A percentile compares a stretch with the other conserved stretches of the same genome.
Conservation (phyloP, 2,888 invertebrate species). For the Lasioglossum malachurum region DNA sequence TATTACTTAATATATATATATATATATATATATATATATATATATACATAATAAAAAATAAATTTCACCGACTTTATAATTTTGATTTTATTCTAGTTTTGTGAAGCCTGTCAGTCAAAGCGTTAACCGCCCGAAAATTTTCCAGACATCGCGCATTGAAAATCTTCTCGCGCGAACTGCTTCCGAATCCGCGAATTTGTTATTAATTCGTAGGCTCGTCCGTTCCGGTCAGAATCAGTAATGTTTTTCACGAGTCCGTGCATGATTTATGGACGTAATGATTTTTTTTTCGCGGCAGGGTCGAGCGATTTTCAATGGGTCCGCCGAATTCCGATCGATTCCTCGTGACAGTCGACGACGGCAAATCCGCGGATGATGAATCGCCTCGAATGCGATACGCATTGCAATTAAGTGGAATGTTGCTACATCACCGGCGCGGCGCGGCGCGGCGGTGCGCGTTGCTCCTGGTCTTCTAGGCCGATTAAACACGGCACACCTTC, state of each 20-base stretch:
- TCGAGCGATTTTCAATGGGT: background rate
- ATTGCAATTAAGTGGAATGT: slow-evolving; percentile 11
- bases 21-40: no score
- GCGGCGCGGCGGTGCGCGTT: no score
- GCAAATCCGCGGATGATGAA: background rate
- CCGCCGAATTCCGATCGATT: background rate
- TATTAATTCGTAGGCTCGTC: background rate
- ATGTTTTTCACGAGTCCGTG: background rate
- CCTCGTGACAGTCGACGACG: background rate
- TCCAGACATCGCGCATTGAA: background rate
- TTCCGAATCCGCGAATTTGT: background rate
- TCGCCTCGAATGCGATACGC: background rate
- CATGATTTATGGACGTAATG: background rate
- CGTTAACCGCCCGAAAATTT: background rate
- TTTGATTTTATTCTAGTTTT: background rate
- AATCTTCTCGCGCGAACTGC: background rate
- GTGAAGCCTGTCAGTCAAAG: background rate
- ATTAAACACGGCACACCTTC: slow-evolving; percentile 8
- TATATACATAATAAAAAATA: no score
- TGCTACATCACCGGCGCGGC: background rate
- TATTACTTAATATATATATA: no score
- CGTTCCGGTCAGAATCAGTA: background rate
- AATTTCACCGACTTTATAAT: no score
- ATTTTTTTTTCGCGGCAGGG: background rate
- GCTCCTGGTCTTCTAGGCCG: slow-evolving; percentile 3